Evolutionary conservation across 2,888 invertebrate species (phyloP).

Genomic region (Cepaea hortensis): DNA sequence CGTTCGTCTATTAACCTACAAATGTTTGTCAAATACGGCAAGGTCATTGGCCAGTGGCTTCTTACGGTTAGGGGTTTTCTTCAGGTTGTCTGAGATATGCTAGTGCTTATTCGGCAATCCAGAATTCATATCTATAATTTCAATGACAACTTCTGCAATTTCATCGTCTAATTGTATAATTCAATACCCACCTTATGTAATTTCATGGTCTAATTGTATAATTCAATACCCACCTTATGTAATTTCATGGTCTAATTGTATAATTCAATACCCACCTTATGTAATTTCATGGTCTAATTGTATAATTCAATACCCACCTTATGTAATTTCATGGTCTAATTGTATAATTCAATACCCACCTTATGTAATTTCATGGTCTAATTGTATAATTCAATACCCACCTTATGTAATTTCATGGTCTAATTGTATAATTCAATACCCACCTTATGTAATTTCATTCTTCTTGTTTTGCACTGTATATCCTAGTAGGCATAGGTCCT

Average conservation of each 20-base stretch:
- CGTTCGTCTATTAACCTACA: conserved; percentile 35
- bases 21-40: conserved; percentile 10
- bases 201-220: no score
- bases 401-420: background rate
- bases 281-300: no score
- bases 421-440: no score
- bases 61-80: background rate
- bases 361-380: no score
- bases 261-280: no score
- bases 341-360: no score
- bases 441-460: no score
- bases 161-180: background rate
- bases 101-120: background rate
- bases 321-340: background rate
- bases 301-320: no score
- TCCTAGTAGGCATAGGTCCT: no score
- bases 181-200: no score
- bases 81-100: background rate
- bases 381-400: no score
- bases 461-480: no score
- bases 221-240: background rate
- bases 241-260: background rate
- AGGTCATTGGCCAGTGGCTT: background rate
- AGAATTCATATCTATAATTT: background rate
- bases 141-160: background rate